Evolutionary conservation across 2,113 vertebrate genomes (phyloP).

Genomic region (Cebidichthys violaceus): DNA sequence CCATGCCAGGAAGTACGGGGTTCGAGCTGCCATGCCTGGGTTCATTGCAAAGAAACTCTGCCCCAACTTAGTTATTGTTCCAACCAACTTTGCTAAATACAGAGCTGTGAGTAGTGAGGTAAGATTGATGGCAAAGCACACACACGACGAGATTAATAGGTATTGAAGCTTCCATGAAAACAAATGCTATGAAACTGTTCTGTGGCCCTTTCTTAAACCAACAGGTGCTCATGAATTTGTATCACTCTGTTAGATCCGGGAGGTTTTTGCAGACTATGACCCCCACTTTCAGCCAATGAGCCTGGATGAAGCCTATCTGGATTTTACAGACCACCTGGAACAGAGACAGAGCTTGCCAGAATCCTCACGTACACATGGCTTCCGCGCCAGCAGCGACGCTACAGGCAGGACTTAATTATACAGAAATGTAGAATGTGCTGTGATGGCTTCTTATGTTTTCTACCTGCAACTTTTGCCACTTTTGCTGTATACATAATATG

Average conservation of each 20-base stretch:
- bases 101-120: constrained; percentile 92
- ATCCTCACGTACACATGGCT: constrained; percentile 83
- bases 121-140: constrained; percentile 49
- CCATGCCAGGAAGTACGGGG: constrained; percentile 93
- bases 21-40: constrained; percentile 97
- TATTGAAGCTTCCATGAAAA: not conserved
- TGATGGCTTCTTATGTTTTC: not conserved
- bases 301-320: constrained; percentile 97
- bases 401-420: constrained; percentile 58
- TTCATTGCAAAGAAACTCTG: constrained; percentile 98
- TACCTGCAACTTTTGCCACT: not conserved
- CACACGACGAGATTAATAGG: not conserved
- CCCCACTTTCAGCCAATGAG: constrained; percentile 92
- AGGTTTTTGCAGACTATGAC: constrained; percentile 94
- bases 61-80: constrained; percentile 91
- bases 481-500: not conserved
- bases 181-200: not conserved
- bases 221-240: constrained; percentile 20
- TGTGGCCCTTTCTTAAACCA: constrained; percentile 15
- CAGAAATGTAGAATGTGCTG: not conserved
- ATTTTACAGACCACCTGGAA: constrained; percentile 92
- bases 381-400: constrained; percentile 46
- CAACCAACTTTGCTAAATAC: constrained; percentile 94
- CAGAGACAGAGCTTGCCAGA: constrained; percentile 91
- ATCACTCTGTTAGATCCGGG: constrained; percentile 85